A percentile compares a stretch with the other conserved stretches of the same genome.
Conservation (phyloP, 1,140 invertebrate genomes). For the Brachionus calyciflorus region DNA sequence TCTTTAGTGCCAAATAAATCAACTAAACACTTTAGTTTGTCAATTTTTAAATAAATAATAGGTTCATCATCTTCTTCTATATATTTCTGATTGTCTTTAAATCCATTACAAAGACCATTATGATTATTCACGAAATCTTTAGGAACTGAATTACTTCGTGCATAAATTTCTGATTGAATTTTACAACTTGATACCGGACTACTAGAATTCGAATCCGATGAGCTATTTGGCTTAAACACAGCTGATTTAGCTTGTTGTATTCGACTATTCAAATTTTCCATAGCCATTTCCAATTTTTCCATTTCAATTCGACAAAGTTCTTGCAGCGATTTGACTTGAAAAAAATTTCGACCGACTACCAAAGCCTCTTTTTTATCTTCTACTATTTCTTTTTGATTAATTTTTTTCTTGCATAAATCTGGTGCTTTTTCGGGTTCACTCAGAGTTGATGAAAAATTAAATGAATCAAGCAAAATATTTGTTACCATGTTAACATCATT, state of each 20-base stretch:
- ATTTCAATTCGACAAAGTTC: slow-evolving; percentile 28
- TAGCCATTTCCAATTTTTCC: slow-evolving; percentile 1
- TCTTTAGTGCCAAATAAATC: slow-evolving; percentile 12
- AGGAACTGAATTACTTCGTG: neutral
- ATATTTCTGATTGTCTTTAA: neutral
- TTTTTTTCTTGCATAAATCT: too few relatives aligned
- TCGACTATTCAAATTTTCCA: slow-evolving; percentile 8
- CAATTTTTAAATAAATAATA: neutral
- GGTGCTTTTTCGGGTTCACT: neutral
- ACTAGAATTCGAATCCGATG: neutral
- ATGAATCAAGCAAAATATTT: slow-evolving; percentile 35
- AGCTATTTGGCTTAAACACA: neutral
- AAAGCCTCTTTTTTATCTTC: too few relatives aligned
- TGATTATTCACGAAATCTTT: neutral
- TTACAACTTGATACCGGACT: neutral
- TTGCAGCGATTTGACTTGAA: slow-evolving; percentile 12
- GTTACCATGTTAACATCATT: slow-evolving; percentile 32
- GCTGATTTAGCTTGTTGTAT: neutral
- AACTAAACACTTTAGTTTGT: neutral
- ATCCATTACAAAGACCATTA: neutral
- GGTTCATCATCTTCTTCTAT: neutral
- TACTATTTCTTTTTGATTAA: too few relatives aligned
- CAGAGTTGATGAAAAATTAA: neutral
- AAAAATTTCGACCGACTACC: neutral
- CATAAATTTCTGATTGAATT: neutral